Evolutionary conservation across 37 sponge, comb jelly and placozoan species (phyloP), one percentile per base, ranked within the genome.

Genomic region (Cliona cf. orientalis): DNA sequence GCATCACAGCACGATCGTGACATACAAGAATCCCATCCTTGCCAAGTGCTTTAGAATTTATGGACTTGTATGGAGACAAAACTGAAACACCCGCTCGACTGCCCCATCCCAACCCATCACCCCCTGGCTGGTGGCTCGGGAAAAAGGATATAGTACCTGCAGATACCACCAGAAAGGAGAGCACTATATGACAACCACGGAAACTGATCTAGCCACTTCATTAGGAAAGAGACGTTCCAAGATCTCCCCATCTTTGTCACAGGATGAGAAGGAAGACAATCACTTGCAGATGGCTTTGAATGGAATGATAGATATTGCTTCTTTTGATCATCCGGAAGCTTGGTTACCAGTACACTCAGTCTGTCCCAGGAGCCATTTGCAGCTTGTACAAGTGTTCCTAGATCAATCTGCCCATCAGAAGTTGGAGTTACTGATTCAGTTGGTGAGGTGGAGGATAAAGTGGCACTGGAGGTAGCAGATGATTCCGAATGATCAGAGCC

Each of bases 1-100:
- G 77, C 62, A 76, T 56, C 2, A 76, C 73, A 66, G 32, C 32
- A 29, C 9, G 32, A 29, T 66, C 53, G 14, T 49, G 53, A 19
- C 9, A 49, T 19, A 38, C 79, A 78, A 80, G 65, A 64, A 77
- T 42, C 34, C 78, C 78, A 77, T 77, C 78, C 65, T 77, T 58
- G 39, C 78, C 78, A 61, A 77, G 78, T 32, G 78, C 78, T 42
- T 77, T 77, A 26, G 43, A 62, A 37, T 77, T 62, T 59, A 65
- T 41, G 23, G 23, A 40, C 37, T 61, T 38, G 33, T 77, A 77
- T 40, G 64, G 32, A 31, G 78, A 37, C 3, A 77, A 35, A 61
- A 77, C 65, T 29, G 62, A 36, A 25, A 63, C 65, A 64, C 78
- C 78, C 42, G 78, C 31, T 35, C 28, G n/a, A 36, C 5, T 45